Base-by-base conservation (phyloP, 2,888 invertebrate species). In the Athripsodes cinereus region DNA sequence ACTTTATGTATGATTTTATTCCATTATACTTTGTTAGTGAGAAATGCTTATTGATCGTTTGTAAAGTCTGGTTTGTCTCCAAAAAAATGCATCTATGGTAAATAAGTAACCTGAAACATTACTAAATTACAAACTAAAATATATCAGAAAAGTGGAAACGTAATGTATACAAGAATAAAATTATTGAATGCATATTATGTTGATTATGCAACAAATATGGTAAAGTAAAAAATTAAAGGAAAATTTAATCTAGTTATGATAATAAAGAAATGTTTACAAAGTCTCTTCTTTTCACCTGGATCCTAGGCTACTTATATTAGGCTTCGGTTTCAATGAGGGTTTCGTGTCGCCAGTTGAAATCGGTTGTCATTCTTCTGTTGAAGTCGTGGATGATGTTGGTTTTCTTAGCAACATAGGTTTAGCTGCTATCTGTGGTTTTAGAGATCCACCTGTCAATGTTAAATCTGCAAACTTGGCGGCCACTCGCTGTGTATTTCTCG, bases 341-440 rank as follows among this genome's bases (percentile, higher is more conserved):
- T 57, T 62, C 11, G 52, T 52, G 11, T 60, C 60, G 5, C 50
- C 55, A 62, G 59, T 71, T 70, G 21, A 71, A 71, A 47, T 71
- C 71, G 71, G 72, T 70, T 65, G 72, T 63, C 63, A 63, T 57
- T 63, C 61, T 56, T 61, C 74, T 2, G 75, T 72, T 62, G 74
- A 69, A 13, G 76, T 69, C 16, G 76, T 69, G 62, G 77, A 73
- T 60, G 72, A 68, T 22, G 81, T 77, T 63, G 82, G 72, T 70
- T 84, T 88, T 66, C 84, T 83, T 74, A 91, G 82, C 66, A 92
- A 85, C 66, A 87, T 85, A 16, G 92, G 92, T 75, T 92, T 92
- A 53, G 86, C 84, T 70, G 90, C 87, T 60, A 88, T 81, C 68
- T 87, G 86, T 8, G 89, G 89, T 71, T 88, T 88, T 61, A 83